Evolutionary conservation across 2,113 vertebrate species (phyloP).

Genomic region (Chaetops frenatus): DNA sequence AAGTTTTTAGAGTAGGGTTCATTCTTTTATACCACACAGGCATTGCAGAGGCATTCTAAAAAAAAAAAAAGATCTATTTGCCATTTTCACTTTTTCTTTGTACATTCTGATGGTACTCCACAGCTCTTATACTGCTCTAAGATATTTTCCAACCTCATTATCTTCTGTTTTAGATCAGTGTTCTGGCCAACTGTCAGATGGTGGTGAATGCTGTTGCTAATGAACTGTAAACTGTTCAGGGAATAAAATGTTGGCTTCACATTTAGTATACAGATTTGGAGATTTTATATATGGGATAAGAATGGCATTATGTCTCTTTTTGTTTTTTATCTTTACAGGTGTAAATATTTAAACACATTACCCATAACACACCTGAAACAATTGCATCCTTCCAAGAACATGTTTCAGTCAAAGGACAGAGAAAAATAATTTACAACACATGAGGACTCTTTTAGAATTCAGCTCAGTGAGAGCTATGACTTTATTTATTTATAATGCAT

Average conservation of each 20-base stretch:
- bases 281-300: not conserved
- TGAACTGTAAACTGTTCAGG: constrained; percentile 44
- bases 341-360: not conserved
- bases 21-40: not conserved
- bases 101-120: not conserved
- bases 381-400: not conserved
- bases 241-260: constrained; percentile 40
- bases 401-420: not conserved
- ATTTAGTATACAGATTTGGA: not conserved
- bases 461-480: not conserved
- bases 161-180: constrained; percentile 32
- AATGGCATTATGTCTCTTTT: not conserved
- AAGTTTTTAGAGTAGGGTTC: not conserved
- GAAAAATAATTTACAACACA: not conserved
- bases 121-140: constrained; percentile 21
- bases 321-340: not conserved
- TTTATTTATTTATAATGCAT: not conserved
- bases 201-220: constrained; percentile 24
- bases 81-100: not conserved
- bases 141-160: constrained; percentile 56
- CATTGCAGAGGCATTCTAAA: not conserved
- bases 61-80: not conserved
- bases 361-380: not conserved
- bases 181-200: constrained; percentile 48
- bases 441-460: not conserved